Conservation (phyloP, 2,113 vertebrate species). For the Crotalus viridis region DNA sequence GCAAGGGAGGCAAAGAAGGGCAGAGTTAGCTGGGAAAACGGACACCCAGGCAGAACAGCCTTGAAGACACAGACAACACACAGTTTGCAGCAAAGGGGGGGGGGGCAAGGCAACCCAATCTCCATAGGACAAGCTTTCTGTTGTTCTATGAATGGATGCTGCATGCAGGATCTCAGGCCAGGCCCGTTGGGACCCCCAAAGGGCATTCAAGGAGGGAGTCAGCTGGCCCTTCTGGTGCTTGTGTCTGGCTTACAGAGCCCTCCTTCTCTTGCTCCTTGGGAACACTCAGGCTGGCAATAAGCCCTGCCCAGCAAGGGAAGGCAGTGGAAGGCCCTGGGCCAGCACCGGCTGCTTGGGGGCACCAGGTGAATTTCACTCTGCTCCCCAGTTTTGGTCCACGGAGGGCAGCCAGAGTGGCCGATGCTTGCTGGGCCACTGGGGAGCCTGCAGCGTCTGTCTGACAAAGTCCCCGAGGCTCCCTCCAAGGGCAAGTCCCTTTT, state of each 20-base stretch:
- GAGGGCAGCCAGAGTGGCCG: too few species aligned
- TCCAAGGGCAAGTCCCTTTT: not conserved
- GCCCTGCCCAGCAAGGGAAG: not conserved
- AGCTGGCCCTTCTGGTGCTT: not conserved
- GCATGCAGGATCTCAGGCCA: not conserved
- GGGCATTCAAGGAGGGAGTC: not conserved
- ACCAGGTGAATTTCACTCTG: not conserved
- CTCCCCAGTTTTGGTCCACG: not conserved
- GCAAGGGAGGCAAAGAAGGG: conserved; percentile 16
- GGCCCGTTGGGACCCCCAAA: not conserved
- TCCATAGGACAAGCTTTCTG: not conserved
- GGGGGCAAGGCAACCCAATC: not conserved
- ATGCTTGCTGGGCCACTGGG: too few species aligned
- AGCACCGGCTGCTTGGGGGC: not conserved
- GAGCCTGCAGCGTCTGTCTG: not conserved
- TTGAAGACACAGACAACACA: not conserved
- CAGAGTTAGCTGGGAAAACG: too few species aligned
- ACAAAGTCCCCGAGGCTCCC: not conserved
- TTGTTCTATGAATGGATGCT: not conserved
- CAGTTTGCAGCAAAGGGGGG: not conserved
- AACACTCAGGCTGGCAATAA: not conserved
- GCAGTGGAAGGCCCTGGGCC: not conserved
- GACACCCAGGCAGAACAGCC: not conserved
- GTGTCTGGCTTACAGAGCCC: not conserved
- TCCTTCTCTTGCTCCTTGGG: not conserved